Evolutionary conservation across 1,140 invertebrate genomes (phyloP).

Genomic region (Heterodera carotae): DNA sequence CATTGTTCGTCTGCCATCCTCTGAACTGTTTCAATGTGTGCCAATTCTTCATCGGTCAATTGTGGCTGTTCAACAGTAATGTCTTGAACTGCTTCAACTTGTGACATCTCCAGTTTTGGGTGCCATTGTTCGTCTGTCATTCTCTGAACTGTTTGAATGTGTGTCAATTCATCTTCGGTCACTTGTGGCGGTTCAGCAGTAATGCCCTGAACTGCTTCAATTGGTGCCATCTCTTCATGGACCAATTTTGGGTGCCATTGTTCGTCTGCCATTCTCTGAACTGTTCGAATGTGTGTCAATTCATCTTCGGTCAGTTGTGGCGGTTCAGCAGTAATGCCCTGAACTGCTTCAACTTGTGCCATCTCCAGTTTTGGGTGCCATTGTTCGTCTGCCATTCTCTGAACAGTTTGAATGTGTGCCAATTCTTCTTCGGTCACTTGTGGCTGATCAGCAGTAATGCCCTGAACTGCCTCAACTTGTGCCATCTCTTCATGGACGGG

Average conservation of each 20-base stretch:
- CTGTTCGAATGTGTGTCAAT: not conserved
- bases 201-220: not conserved
- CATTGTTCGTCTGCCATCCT: not conserved
- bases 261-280: conserved; percentile 6
- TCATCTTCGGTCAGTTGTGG: not conserved
- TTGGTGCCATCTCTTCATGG: not conserved
- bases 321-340: not conserved
- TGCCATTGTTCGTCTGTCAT: conserved; percentile 48
- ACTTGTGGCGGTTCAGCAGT: conserved; percentile 36
- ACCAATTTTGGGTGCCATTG: too few relatives aligned
- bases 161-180: conserved; percentile 48
- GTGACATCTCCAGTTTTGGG: conserved; percentile 44
- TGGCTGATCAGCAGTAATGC: conserved; percentile 29
- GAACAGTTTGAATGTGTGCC: conserved; percentile 43
- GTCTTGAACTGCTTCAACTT: conserved; percentile 47
- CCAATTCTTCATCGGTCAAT: conserved; percentile 8
- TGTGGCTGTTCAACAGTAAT: conserved; percentile 33
- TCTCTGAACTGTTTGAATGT: conserved; percentile 46
- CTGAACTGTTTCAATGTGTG: conserved; percentile 31
- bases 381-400: conserved; percentile 41
- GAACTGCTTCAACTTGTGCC: conserved; percentile 11
- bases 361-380: too few relatives aligned
- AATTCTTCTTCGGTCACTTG: conserved; percentile 49
- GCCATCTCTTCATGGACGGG: conserved; percentile 53
- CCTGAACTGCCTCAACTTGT: conserved; percentile 46